phyloP scores from a whole-genome alignment of 2,113 vertebrate species.

The Microtus pennsylvanicus region DNA sequence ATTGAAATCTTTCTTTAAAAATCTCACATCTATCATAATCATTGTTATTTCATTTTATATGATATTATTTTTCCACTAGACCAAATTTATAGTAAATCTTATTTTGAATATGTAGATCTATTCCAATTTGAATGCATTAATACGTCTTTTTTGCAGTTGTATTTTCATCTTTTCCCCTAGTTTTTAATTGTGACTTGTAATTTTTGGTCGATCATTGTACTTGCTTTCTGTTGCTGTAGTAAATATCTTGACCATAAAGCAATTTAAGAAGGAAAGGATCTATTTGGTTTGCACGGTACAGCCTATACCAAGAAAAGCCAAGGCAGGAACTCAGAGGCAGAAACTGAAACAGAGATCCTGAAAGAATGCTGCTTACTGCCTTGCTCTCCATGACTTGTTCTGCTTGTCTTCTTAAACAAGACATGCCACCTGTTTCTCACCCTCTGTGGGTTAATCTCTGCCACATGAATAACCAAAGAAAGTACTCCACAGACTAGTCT shows the following conservation, averaged over 20 bases:
- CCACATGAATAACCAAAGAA: not conserved
- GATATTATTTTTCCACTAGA: not conserved
- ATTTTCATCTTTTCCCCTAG: not conserved
- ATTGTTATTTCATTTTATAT: not conserved
- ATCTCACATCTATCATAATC: not conserved
- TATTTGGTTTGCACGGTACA: not conserved
- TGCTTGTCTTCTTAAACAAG: not conserved
- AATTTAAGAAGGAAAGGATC: not conserved
- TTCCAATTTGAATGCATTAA: not conserved
- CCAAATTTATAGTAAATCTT: not conserved
- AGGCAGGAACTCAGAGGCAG: not conserved
- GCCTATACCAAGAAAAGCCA: not conserved
- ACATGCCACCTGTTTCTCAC: not conserved
- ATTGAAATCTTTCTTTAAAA: not conserved
- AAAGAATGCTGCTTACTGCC: not conserved
- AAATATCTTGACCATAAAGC: not conserved
- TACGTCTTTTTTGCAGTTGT: not conserved
- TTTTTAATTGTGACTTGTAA: not conserved
- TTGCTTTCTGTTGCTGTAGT: not conserved
- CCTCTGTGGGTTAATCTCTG: not conserved
- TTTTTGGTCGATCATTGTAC: not conserved
- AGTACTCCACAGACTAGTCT: not conserved
- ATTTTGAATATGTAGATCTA: not conserved
- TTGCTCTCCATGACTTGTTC: not conserved
- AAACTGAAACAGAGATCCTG: not conserved